Evolutionary conservation across 2,113 vertebrate species (phyloP).

Genomic region (Calidris pygmaea): DNA sequence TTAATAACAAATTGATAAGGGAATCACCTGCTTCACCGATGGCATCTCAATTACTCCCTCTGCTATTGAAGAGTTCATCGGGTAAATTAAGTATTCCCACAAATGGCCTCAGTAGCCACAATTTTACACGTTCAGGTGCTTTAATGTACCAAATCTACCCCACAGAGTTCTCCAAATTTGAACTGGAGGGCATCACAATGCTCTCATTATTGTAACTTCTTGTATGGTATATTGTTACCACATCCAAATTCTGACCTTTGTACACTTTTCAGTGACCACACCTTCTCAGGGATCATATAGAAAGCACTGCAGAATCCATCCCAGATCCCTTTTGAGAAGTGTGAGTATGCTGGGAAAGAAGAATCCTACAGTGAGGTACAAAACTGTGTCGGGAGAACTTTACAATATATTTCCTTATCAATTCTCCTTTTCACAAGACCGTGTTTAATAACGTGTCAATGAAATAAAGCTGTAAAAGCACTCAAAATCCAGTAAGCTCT

Average conservation of each 20-base stretch:
- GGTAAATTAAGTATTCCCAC: neutral
- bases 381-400: neutral
- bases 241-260: neutral
- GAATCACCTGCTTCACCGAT: conserved; percentile 5
- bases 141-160: neutral
- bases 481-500: neutral
- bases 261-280: neutral
- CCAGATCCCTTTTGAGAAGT: neutral
- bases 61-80: neutral
- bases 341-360: neutral
- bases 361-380: neutral
- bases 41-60: neutral
- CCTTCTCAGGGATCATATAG: neutral
- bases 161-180: neutral
- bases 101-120: neutral
- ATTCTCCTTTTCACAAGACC: neutral
- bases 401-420: conserved; percentile 1
- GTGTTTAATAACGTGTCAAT: neutral
- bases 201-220: neutral
- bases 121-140: neutral
- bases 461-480: conserved; percentile 6
- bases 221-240: neutral
- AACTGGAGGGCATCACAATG: neutral
- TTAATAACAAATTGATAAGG: conserved; percentile 17
- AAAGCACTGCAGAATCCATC: neutral